A percentile compares a stretch with the other conserved stretches of the same genome.
These are phyloP conservation scores for Halyomorpha halys DNA, from an alignment of 1,140 invertebrate species.

Conservation along the genomic window DNA sequence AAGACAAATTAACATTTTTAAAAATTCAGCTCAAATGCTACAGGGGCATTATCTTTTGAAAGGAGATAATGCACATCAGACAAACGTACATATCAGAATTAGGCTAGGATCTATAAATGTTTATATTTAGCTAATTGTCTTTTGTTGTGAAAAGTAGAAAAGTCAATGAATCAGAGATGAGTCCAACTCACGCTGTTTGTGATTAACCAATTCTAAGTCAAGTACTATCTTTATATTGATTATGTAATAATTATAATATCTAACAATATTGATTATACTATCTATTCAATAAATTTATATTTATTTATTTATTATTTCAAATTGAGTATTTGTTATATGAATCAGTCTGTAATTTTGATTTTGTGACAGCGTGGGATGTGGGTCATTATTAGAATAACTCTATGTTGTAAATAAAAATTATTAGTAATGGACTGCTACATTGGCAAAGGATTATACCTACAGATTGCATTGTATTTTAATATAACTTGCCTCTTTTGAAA, in stretches of 20 bases:
- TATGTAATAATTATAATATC: too few relatives aligned
- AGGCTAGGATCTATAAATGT: slow-evolving; percentile 30
- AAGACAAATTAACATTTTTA: slow-evolving; percentile 26
- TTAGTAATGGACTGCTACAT: slow-evolving; percentile 15
- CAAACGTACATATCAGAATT: slow-evolving; percentile 30
- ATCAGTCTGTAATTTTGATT: background rate
- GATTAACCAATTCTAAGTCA: too few relatives aligned
- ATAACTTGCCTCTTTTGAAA: background rate
- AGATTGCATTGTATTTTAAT: slow-evolving; percentile 9
- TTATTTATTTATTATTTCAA: background rate
- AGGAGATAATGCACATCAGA: slow-evolving; percentile 27
- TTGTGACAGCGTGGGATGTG: background rate
- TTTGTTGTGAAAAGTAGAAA: slow-evolving; percentile 12
- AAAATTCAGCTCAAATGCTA: slow-evolving; percentile 30
- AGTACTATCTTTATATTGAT: too few relatives aligned
- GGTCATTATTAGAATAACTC: slow-evolving; percentile 9
- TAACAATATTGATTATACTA: too few relatives aligned
- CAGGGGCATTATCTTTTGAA: slow-evolving; percentile 27
- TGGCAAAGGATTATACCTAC: slow-evolving; percentile 13
- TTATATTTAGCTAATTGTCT: slow-evolving; percentile 30
- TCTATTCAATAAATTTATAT: too few relatives aligned
- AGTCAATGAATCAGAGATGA: slow-evolving; percentile 1
- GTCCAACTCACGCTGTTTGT: background rate
- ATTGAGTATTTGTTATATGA: background rate
- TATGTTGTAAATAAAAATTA: slow-evolving; percentile 14